Percentiles rank a stretch among this genome's conserved stretches.
Conservation (phyloP, 2,797 vertebrate species). For the Channallabes apus region DNA sequence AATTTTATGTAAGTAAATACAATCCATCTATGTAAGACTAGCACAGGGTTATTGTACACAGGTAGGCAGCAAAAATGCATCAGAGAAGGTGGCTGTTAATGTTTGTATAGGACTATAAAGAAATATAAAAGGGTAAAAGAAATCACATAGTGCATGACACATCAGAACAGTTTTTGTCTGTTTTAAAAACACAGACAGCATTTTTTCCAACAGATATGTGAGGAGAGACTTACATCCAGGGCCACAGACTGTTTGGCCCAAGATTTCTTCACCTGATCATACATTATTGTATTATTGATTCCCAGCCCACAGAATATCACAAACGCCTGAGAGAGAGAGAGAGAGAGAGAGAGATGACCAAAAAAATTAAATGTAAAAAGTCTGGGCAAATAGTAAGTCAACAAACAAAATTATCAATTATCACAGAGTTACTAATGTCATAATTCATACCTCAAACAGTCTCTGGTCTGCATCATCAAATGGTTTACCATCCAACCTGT, state of each 20-base stretch:
- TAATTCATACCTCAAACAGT: slow-evolving; percentile 87
- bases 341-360: slow-evolving; percentile 12
- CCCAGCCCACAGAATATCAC: slow-evolving; percentile 99
- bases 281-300: slow-evolving; percentile 99
- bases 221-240: slow-evolving; percentile 85
- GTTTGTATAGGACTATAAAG: neutral
- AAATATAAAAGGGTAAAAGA: neutral
- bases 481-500: slow-evolving; percentile 93
- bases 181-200: neutral
- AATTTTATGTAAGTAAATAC: neutral
- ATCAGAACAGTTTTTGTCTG: neutral
- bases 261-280: slow-evolving; percentile 98
- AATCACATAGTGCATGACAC: neutral
- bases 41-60: neutral
- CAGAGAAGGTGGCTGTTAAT: neutral
- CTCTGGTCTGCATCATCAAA: slow-evolving; percentile 97
- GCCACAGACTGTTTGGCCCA: slow-evolving; percentile 99
- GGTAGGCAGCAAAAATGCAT: neutral
- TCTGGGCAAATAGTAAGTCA: neutral
- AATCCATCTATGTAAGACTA: neutral
- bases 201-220: neutral
- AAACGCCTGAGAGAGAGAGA: slow-evolving; percentile 80
- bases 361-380: neutral
- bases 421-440: neutral
- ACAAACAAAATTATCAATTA: neutral